phyloP scores from a whole-genome alignment of 1,140 invertebrate genomes.

The Pseudomyrmex gracilis region DNA sequence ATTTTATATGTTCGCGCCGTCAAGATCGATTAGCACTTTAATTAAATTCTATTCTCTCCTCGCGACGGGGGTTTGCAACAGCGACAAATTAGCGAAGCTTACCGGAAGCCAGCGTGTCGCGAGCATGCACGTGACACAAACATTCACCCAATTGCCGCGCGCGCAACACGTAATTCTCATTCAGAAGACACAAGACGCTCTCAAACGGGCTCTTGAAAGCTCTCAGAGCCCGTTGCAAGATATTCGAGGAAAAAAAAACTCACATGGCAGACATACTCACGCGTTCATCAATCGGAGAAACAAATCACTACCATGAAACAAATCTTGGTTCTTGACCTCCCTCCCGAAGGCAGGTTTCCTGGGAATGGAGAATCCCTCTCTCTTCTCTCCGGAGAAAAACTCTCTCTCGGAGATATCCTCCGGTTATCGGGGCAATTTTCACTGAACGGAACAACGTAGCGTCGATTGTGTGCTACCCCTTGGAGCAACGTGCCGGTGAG shows the following conservation, averaged over 20 bases:
- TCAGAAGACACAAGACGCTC: background rate
- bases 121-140: conserved; percentile 39
- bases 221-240: background rate
- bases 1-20: conserved; percentile 1
- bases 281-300: conserved; percentile 66
- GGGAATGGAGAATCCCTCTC: too few species aligned
- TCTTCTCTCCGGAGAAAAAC: background rate
- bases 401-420: background rate
- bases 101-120: background rate
- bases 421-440: conserved; percentile 3
- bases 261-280: conserved; percentile 67
- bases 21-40: background rate
- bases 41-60: background rate
- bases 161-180: conserved; percentile 25
- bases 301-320: conserved; percentile 44
- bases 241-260: conserved; percentile 45
- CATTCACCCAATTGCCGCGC: conserved; percentile 16
- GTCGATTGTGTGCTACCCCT: conserved; percentile 2
- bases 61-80: background rate
- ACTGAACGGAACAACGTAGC: conserved; percentile 8
- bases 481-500: conserved; percentile 64
- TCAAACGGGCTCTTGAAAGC: background rate
- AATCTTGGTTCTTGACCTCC: conserved; percentile 28
- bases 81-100: conserved; percentile 7
- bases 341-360: background rate